Evolutionary conservation across 2,113 vertebrate genomes (phyloP).

Genomic region (Pluvialis apricaria): DNA sequence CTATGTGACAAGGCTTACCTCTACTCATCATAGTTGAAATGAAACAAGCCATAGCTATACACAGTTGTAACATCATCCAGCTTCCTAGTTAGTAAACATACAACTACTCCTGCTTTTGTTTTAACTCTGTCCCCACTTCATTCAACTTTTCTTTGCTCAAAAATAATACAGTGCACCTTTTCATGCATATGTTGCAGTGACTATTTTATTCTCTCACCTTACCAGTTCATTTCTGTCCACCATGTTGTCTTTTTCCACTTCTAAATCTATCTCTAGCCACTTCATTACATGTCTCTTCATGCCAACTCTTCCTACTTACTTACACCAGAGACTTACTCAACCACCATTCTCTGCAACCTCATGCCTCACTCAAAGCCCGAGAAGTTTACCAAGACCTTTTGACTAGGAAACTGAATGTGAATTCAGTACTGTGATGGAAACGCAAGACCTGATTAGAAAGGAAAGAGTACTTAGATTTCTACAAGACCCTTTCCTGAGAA

Average conservation of each 20-base stretch:
- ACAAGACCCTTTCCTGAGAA: not conserved
- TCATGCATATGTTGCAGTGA: not conserved
- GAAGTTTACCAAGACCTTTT: not conserved
- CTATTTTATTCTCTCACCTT: not conserved
- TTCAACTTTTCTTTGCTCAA: not conserved
- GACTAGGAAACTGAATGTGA: not conserved
- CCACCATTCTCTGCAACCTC: not conserved
- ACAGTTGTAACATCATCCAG: not conserved
- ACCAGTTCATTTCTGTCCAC: not conserved
- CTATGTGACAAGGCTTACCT: not conserved
- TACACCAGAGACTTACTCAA: not conserved
- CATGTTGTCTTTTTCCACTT: not conserved
- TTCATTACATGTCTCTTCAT: not conserved
- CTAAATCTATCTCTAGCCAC: not conserved
- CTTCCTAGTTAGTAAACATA: not conserved
- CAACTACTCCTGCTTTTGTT: not conserved
- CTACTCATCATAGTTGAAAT: not conserved
- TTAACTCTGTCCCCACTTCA: not conserved
- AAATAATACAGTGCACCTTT: not conserved
- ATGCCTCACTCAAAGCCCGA: not conserved
- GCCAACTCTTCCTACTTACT: not conserved
- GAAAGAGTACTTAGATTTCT: not conserved
- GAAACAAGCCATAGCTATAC: not conserved
- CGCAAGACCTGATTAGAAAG: not conserved
- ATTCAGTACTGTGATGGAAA: not conserved